phyloP scores from a whole-genome alignment of 2,113 vertebrate genomes.

The Chaetorhynchus papuensis region DNA sequence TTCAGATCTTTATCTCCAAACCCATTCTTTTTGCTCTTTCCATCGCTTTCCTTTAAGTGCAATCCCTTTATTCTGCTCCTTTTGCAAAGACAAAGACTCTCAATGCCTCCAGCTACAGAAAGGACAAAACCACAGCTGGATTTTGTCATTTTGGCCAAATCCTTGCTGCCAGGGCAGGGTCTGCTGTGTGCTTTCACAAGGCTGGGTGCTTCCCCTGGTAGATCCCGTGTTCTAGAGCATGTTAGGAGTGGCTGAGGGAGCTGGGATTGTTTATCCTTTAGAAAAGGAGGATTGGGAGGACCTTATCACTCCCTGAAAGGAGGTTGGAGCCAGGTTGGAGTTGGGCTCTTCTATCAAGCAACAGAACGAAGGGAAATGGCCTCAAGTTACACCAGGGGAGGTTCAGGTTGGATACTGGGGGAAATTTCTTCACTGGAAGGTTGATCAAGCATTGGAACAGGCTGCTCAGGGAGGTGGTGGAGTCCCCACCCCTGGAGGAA shows the following conservation, averaged over 20 bases:
- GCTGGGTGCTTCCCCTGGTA: not conserved
- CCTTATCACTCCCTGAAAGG: not conserved
- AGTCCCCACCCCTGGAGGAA: not conserved
- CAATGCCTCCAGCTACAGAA: not conserved
- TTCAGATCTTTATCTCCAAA: not conserved
- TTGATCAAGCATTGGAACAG: not conserved
- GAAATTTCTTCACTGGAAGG: not conserved
- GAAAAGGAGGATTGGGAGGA: not conserved
- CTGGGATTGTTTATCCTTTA: not conserved
- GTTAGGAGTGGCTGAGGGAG: not conserved
- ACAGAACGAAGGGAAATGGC: not conserved
- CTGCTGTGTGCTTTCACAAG: not conserved
- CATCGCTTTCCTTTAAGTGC: not conserved
- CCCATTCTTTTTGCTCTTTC: not conserved
- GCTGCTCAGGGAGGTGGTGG: not conserved
- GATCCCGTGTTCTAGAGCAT: not conserved
- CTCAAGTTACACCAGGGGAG: not conserved
- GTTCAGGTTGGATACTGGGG: not conserved
- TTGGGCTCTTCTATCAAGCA: fast-evolving
- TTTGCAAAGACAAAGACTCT: not conserved
- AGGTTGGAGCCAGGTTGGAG: not conserved
- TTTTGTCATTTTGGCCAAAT: not conserved
- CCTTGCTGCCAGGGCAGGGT: not conserved
- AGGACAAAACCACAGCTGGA: not conserved
- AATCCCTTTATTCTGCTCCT: not conserved